phyloP scores from a whole-genome alignment of 2,888 invertebrate genomes.

The Drosophila meridionalis region DNA sequence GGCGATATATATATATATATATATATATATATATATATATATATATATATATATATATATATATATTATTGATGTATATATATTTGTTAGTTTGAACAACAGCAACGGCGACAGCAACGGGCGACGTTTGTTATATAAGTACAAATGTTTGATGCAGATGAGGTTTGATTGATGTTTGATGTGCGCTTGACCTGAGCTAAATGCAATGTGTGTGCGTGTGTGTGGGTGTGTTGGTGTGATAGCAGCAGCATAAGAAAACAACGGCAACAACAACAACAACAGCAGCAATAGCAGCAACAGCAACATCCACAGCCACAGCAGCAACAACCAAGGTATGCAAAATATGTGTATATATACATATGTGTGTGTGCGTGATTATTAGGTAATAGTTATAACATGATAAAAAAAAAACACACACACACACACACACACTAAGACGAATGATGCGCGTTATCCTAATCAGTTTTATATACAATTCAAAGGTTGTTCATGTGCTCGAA shows the following conservation, averaged over 20 bases:
- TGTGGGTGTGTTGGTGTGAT: conserved; percentile 7
- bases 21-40: too few relatives aligned
- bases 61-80: conserved; percentile 11
- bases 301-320: not conserved
- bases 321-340: conserved; percentile 37
- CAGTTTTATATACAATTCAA: not conserved
- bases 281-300: conserved; percentile 28
- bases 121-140: conserved; percentile 52
- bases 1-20: conserved; percentile 26
- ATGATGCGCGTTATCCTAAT: conserved; percentile 7
- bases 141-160: conserved; percentile 19
- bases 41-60: too few relatives aligned
- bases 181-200: conserved; percentile 2
- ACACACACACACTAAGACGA: not conserved
- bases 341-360: conserved; percentile 6
- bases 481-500: not conserved
- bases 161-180: conserved; percentile 1
- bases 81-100: conserved; percentile 41
- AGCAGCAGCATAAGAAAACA: conserved; percentile 36
- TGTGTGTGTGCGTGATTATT: not conserved
- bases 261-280: conserved; percentile 39
- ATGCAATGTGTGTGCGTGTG: not conserved
- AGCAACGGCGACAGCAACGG: conserved; percentile 56
- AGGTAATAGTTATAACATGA: not conserved
- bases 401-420: not conserved